Evolutionary conservation across 2,113 vertebrate genomes (phyloP).

Genomic region (Clinocottus analis): DNA sequence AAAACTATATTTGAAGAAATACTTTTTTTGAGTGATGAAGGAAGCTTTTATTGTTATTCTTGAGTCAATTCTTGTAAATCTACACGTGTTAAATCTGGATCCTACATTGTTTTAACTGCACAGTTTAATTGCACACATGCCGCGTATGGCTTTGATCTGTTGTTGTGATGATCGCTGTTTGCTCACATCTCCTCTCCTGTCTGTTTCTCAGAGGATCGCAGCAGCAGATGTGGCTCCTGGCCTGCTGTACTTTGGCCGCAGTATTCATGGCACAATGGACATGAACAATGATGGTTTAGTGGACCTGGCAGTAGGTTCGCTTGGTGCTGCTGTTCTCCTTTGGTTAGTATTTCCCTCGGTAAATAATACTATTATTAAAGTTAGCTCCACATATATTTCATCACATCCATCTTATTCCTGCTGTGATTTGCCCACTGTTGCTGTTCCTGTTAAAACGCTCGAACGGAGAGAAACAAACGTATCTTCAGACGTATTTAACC

Average conservation of each 20-base stretch:
- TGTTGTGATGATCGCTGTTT: neutral
- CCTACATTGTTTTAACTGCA: neutral
- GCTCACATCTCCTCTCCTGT: neutral
- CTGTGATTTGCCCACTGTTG: neutral
- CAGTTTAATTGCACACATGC: neutral
- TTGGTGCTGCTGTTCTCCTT: conserved; percentile 91
- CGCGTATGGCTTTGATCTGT: neutral
- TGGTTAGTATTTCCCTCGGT: conserved; percentile 85
- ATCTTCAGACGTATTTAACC: neutral
- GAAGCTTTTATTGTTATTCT: neutral
- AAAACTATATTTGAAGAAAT: neutral
- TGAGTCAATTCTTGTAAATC: neutral
- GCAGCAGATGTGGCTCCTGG: conserved; percentile 85
- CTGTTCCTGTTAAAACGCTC: neutral
- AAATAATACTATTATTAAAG: neutral
- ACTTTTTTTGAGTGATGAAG: neutral
- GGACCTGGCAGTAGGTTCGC: conserved; percentile 92
- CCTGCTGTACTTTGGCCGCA: conserved; percentile 95
- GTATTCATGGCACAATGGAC: conserved; percentile 93
- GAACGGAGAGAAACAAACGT: neutral
- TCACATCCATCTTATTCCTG: neutral
- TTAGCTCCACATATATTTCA: neutral
- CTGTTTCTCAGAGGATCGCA: conserved; percentile 85
- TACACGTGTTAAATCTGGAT: neutral
- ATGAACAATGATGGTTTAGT: conserved; percentile 92